These are phyloP conservation scores for Holacanthus passer DNA, from an alignment of 2,113 vertebrate genomes.

Conservation along the genomic window DNA sequence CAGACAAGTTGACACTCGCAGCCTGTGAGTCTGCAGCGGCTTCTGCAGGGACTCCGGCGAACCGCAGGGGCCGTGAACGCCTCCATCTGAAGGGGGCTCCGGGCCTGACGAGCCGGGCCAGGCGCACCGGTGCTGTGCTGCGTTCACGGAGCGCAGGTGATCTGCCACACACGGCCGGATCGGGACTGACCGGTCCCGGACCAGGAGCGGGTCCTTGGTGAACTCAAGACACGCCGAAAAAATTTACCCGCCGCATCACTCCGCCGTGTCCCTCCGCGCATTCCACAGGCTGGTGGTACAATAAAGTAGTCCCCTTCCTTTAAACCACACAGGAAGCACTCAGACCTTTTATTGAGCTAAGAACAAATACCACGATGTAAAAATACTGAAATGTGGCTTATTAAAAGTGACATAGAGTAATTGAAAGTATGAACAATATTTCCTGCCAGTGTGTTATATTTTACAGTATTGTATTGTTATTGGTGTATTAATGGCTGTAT, in stretches of 20 bases:
- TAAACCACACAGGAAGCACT: not conserved
- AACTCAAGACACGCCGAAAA: slow-evolving; percentile 81
- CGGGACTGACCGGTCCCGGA: slow-evolving; percentile 39
- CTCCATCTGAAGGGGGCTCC: slow-evolving; percentile 55
- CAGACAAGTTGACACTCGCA: slow-evolving; percentile 86
- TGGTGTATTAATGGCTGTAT: not conserved
- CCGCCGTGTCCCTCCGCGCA: slow-evolving; percentile 81
- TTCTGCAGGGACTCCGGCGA: slow-evolving; percentile 62
- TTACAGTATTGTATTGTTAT: not conserved
- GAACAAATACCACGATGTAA: not conserved
- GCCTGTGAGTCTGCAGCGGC: slow-evolving; percentile 64
- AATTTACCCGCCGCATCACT: slow-evolving; percentile 68
- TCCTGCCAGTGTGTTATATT: not conserved
- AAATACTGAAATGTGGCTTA: not conserved
- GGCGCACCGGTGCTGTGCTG: slow-evolving; percentile 48
- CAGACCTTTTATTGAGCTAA: not conserved
- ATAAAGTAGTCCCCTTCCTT: slow-evolving; percentile 77
- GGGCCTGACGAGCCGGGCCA: slow-evolving; percentile 48
- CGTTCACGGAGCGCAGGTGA: slow-evolving; percentile 59
- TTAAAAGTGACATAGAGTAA: too few species aligned
- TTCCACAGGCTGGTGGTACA: slow-evolving; percentile 86
- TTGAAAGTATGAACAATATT: not conserved
- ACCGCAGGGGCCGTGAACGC: slow-evolving; percentile 72
- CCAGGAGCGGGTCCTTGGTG: slow-evolving; percentile 79
- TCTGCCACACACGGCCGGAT: slow-evolving; percentile 70